Conservation (phyloP, 2,888 invertebrate species). For the Cheilosia impressa region DNA sequence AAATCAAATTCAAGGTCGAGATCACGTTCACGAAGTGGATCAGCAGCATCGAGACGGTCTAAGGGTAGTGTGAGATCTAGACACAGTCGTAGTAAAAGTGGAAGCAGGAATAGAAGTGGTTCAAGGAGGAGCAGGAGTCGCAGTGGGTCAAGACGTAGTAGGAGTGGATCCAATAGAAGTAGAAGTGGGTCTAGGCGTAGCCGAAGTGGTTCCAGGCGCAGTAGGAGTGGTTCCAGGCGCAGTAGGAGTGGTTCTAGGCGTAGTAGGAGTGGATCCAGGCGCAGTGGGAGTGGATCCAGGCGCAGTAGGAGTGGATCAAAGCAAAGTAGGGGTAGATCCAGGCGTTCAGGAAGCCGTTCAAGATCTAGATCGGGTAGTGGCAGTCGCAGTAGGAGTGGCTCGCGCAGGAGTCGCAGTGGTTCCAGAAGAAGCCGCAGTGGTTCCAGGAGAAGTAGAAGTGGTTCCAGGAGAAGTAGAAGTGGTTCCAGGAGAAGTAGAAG, state of each 20-base stretch:
- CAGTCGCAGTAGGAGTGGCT: slow-evolving; percentile 78
- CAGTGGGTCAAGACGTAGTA: slow-evolving; percentile 69
- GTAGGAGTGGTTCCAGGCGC: no score
- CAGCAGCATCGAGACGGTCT: slow-evolving; percentile 49
- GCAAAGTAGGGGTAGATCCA: slow-evolving; percentile 66
- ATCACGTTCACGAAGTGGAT: slow-evolving; percentile 60
- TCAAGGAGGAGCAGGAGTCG: slow-evolving; percentile 77
- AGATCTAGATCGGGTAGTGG: slow-evolving; percentile 78
- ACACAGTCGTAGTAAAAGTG: slow-evolving; percentile 65
- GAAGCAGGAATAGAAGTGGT: slow-evolving; percentile 76
- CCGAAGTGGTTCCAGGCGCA: no score
- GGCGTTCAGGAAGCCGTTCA: slow-evolving; percentile 77
- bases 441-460: slow-evolving; percentile 77
- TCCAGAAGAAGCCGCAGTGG: slow-evolving; percentile 77
- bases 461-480: slow-evolving; percentile 77
- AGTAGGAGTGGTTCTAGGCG: slow-evolving; percentile 75
- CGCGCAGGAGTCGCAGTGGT: slow-evolving; percentile 77
- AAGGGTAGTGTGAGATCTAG: slow-evolving; percentile 57
- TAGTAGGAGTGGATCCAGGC: slow-evolving; percentile 72
- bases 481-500: slow-evolving; percentile 77
- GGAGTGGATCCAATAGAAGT: slow-evolving; percentile 61
- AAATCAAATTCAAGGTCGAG: slow-evolving; percentile 63
- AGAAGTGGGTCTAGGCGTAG: slow-evolving; percentile 63
- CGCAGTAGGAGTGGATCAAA: slow-evolving; percentile 76
- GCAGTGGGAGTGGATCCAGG: slow-evolving; percentile 49